Base-by-base conservation (phyloP, 2,888 invertebrate species). In the Strigamia transsilvanica region DNA sequence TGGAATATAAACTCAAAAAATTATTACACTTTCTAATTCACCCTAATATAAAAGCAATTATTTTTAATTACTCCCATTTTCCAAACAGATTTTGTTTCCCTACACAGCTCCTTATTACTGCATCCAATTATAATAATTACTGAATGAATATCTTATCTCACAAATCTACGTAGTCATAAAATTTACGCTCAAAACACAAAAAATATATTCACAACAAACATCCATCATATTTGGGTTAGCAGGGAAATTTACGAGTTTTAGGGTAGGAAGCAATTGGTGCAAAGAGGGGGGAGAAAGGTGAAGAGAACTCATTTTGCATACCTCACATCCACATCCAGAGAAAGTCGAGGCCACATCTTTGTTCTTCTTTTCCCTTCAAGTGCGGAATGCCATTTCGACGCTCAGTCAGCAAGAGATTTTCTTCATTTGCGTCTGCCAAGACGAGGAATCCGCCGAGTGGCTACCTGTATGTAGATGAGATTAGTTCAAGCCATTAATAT, bases 401-500 rank as follows among this genome's bases (percentile, higher is more conserved):
- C 61, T 66, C 61, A 66, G 61, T 66, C 61, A 66, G 23, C 61
- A 66, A 13, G 61, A 66, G 61, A 23, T 66, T 66, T 66, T 66
- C 61, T 23, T 66, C 46, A 15, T 46, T 46, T 15, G 15, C 46
- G 46, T 9, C 46, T 66, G 61, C 61, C 61, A 18, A 66, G 46
- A 66, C 21, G 61, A 66, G 61, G 23, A 66, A 66, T 12, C 4
- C 12, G 61, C 2, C 61, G 61, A 66, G 61, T 21, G 23, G 61
- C 61, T 66, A 66, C 61, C 61, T 66, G 61, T 66, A 66, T 66
- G 61, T 23, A 66, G 61, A 66, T 66, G 61, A 66, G 61, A 66
- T 66, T 66, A 66, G 61, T 66, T 66, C 61, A 23, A 66, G 61
- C 61, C 61, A 66, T 66, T 66, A 66, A 66, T 66, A 66, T 66